These are phyloP conservation scores for Halisarca cf. caerulea DNA, from an alignment of 37 sponge, comb jelly and placozoan genomes.

Conservation along the genomic window DNA sequence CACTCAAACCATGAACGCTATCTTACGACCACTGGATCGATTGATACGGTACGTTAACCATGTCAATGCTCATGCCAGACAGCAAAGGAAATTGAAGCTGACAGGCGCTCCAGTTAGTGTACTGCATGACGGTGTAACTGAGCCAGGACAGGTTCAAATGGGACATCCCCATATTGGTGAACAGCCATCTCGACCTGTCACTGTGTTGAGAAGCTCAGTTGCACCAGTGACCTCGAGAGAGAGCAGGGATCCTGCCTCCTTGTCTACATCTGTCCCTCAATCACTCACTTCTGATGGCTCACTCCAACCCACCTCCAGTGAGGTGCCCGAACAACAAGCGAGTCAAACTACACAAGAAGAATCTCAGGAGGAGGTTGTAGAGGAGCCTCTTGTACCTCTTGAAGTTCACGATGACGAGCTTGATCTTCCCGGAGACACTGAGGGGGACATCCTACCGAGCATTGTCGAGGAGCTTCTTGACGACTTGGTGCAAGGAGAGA, in stretches of 20 bases:
- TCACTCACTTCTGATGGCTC: background rate
- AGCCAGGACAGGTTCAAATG: too few species aligned
- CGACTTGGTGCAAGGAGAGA: constrained; percentile 39
- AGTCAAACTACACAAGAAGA: background rate
- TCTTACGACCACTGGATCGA: constrained; percentile 88
- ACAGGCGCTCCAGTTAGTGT: background rate
- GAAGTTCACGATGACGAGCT: constrained; percentile 52
- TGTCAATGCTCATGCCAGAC: constrained; percentile 31
- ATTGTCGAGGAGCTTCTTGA: constrained; percentile 42
- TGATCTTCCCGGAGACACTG: constrained; percentile 6
- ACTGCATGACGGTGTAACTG: too few species aligned
- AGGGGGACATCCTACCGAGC: constrained; percentile 15
- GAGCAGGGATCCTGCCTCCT: background rate
- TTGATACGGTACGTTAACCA: constrained; percentile 83
- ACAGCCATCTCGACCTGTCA: background rate
- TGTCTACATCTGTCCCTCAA: background rate
- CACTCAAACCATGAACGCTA: constrained; percentile 74
- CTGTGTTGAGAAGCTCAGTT: background rate
- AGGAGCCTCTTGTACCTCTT: constrained; percentile 69
- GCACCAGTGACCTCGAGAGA: background rate
- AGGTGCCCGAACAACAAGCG: background rate
- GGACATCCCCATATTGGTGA: too few species aligned
- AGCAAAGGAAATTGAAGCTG: background rate
- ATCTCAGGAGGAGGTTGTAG: constrained; percentile 9
- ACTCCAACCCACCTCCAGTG: background rate